Evolutionary conservation across 1,140 invertebrate genomes (phyloP).

Genomic region (Solenopsis fugax): DNA sequence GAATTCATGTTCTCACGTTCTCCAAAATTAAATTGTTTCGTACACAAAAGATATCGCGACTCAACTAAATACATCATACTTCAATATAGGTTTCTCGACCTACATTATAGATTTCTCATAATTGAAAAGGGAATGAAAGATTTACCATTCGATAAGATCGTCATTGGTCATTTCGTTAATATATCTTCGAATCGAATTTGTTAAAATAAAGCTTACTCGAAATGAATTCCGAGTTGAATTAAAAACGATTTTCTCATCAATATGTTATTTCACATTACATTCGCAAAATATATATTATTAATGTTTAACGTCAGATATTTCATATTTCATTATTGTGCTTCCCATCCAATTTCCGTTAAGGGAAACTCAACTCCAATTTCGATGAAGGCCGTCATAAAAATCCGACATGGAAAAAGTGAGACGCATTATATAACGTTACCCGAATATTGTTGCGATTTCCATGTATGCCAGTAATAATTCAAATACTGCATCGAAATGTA

Average conservation of each 20-base stretch:
- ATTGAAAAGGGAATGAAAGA: conserved; percentile 16
- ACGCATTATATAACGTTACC: background rate
- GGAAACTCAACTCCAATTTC: conserved; percentile 19
- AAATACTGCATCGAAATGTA: conserved; percentile 1
- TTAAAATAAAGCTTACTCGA: background rate
- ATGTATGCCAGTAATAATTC: background rate
- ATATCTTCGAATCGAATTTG: background rate
- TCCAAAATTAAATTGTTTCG: conserved; percentile 26
- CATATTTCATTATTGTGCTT: background rate
- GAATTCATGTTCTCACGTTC: background rate
- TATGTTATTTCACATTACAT: background rate
- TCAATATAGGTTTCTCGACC: background rate
- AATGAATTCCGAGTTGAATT: background rate
- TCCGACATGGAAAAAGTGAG: background rate
- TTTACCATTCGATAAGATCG: background rate
- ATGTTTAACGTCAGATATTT: conserved; percentile 1
- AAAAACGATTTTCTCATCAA: background rate
- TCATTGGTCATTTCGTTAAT: background rate
- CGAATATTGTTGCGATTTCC: background rate
- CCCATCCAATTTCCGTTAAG: background rate
- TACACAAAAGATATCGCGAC: background rate
- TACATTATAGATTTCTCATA: background rate
- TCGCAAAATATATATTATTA: background rate
- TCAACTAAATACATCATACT: background rate
- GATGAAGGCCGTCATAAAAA: conserved; percentile 26